Evolutionary conservation across 1,140 invertebrate genomes (phyloP).

Genomic region (Sycobia sp.): DNA sequence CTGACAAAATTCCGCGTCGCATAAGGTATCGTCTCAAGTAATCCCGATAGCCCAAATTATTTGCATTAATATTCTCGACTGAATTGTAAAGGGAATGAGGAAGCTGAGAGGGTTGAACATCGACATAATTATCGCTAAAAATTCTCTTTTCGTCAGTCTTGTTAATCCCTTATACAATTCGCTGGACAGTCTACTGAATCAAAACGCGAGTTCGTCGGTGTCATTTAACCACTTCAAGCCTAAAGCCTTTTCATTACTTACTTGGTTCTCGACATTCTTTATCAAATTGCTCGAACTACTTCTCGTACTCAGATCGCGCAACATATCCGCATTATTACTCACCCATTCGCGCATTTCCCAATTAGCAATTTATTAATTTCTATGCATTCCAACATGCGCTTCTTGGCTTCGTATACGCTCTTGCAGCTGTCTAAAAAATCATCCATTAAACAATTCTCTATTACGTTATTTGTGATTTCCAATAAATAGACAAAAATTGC

Average conservation of each 20-base stretch:
- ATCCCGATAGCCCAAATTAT: constrained; percentile 42
- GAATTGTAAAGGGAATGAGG: constrained; percentile 32
- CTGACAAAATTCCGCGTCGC: neutral
- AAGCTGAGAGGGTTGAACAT: constrained; percentile 45
- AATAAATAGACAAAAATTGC: constrained; percentile 31
- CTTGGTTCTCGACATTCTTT: too few species aligned
- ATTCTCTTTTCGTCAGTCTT: constrained; percentile 29
- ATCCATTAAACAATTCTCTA: constrained; percentile 49
- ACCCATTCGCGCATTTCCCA: constrained; percentile 12
- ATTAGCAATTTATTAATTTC: constrained; percentile 38
- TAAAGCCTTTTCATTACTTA: too few species aligned
- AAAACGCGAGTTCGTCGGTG: too few species aligned
- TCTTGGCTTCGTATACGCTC: constrained; percentile 35
- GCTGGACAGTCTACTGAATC: constrained; percentile 16
- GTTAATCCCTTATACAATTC: neutral
- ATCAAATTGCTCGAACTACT: too few species aligned
- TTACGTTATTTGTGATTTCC: constrained; percentile 39
- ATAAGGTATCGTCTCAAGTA: neutral
- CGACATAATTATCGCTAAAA: too few species aligned
- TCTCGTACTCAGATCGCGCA: neutral
- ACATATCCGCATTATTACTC: constrained; percentile 9
- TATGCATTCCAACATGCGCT: too few species aligned
- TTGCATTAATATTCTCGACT: constrained; percentile 55
- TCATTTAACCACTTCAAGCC: too few species aligned
- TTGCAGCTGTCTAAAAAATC: constrained; percentile 48